Evolutionary conservation across 1,140 invertebrate genomes (phyloP), one percentile per base, ranked within the genome.

Genomic region (Drosophila tsacasi): DNA sequence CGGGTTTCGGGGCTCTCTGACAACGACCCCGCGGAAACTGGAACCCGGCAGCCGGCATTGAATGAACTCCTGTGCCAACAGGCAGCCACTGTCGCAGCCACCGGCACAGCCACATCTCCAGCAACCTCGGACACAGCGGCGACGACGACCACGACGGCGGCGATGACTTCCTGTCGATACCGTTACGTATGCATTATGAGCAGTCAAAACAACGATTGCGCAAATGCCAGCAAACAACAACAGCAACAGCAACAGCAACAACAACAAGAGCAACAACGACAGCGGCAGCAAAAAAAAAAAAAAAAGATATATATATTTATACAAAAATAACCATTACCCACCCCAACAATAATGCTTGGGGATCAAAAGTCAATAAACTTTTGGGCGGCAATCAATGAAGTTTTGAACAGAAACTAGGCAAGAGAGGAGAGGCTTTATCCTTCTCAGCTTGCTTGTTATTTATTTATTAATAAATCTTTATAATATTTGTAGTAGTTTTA

Each of bases 281-380:
- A 62, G 40, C 10, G 40, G 72, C 27, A 5, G 10, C 63, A 25
- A 74, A 44, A 64, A 74, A 44, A 76, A 66, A 59, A 21, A 21
- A 32, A 10, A 46, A 0, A 23, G 0, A 13, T 13, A 47, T 17
- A 8, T 8, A 17, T 5, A n/a, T 27, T 46, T 23, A 39, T 19
- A 58, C 9, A 13, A 62, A 52, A 72, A 67, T 39, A 68, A 87
- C 87, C 87, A 91, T 91, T 91, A 91, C 87, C 87, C 80, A 91
- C 87, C 87, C 87, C 77, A 91, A 91, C 89, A 91, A 91, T 84
- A 87, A 89, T 81, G 77, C 84, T 71, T 84, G 81, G 87, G 83
- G 87, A 91, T 91, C 81, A 91, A 91, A 91, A 91, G 89, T 86
- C 89, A 91, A 91, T 84, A 91, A 91, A 89, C 89, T 82, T 83